These are phyloP conservation scores for Helicoverpa zea DNA, from an alignment of 1,140 invertebrate genomes.

Conservation along the genomic window DNA sequence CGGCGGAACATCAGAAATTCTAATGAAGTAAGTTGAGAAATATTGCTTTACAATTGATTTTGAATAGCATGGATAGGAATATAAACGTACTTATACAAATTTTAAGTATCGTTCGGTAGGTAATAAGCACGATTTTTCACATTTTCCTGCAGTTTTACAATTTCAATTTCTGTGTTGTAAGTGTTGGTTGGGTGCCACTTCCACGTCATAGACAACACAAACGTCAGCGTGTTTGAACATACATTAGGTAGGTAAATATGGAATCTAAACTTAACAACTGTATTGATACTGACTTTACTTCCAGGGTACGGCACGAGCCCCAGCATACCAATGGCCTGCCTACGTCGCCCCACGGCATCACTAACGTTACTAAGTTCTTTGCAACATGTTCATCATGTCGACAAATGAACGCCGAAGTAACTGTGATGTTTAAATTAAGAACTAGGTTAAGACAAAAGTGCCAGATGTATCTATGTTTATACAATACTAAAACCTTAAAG, in stretches of 20 bases:
- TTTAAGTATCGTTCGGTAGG: too few species aligned
- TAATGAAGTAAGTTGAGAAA: constrained; percentile 67
- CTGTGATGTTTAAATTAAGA: constrained; percentile 39
- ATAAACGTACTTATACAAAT: too few species aligned
- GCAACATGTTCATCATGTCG: constrained; percentile 25
- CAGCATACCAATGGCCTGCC: constrained; percentile 36
- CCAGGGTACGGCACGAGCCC: constrained; percentile 17
- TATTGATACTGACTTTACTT: constrained; percentile 7
- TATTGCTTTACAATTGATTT: not conserved
- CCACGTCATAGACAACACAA: too few species aligned
- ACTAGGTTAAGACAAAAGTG: constrained; percentile 48
- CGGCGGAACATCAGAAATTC: constrained; percentile 69
- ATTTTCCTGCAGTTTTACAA: too few species aligned
- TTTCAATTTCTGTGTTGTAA: too few species aligned
- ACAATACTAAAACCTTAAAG: constrained; percentile 19
- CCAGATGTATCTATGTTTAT: constrained; percentile 49
- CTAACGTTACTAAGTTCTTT: constrained; percentile 48
- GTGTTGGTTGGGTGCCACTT: too few species aligned
- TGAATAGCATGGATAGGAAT: too few species aligned
- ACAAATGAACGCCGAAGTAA: constrained; percentile 40
- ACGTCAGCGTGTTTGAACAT: too few species aligned
- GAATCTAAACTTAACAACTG: too few species aligned
- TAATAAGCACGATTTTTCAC: too few species aligned
- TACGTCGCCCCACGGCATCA: constrained; percentile 41
- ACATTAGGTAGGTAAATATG: too few species aligned